Conservation (phyloP, 2,888 invertebrate genomes). For the Apantesis nais region DNA sequence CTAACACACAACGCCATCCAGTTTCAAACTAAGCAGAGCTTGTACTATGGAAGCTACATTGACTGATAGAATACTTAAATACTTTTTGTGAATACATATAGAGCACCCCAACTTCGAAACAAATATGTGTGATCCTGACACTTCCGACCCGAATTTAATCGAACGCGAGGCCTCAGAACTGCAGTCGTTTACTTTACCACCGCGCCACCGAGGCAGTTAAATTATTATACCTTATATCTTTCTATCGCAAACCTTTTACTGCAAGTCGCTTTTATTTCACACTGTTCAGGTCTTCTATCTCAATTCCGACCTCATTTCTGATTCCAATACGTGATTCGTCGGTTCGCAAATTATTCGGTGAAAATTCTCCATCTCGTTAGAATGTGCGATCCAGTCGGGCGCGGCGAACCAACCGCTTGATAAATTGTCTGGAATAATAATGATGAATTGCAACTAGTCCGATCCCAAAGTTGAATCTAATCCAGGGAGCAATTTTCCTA, state of each 20-base stretch:
- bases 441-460: slow-evolving; percentile 85
- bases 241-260: slow-evolving; percentile 42
- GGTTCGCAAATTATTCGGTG: slow-evolving; percentile 85
- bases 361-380: slow-evolving; percentile 86
- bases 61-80: no score
- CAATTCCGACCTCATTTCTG: slow-evolving; percentile 82
- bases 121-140: no score
- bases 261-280: slow-evolving; percentile 57
- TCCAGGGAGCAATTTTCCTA: slow-evolving; percentile 70
- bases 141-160: no score
- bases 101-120: no score
- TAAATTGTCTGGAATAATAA: slow-evolving; percentile 86
- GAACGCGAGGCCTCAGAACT: no score
- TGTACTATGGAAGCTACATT: no score
- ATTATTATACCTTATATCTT: no score
- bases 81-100: no score
- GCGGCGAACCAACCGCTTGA: slow-evolving; percentile 84
- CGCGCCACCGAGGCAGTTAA: no score
- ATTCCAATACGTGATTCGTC: slow-evolving; percentile 86
- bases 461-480: slow-evolving; percentile 76
- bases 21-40: no score
- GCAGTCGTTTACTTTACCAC: no score
- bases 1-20: no score
- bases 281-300: slow-evolving; percentile 83
- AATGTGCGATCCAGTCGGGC: slow-evolving; percentile 81